A percentile compares a stretch with the other conserved stretches of the same genome.
phyloP scores from a whole-genome alignment of 2,888 invertebrate genomes.

The Lymantria monacha region DNA sequence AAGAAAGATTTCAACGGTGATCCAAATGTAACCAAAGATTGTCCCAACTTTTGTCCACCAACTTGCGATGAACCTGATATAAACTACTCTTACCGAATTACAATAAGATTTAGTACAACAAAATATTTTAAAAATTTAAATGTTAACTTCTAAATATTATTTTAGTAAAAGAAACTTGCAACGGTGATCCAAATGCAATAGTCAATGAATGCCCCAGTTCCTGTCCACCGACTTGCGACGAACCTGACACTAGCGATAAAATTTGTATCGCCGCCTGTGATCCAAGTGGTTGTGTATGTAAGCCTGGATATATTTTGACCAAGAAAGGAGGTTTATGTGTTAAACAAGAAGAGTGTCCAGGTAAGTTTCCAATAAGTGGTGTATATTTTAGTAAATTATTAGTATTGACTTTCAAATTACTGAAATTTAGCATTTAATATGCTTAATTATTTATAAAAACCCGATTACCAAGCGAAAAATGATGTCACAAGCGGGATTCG shows the following conservation, averaged over 20 bases:
- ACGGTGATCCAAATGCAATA: slow-evolving; percentile 1
- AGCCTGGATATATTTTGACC: background rate
- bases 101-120: too few species aligned
- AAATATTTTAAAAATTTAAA: too few species aligned
- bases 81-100: too few species aligned
- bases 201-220: background rate
- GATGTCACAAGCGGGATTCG: too few species aligned
- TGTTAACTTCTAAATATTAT: too few species aligned
- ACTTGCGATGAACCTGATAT: slow-evolving; percentile 1
- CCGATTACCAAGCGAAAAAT: too few species aligned
- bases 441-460: too few species aligned
- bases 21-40: background rate
- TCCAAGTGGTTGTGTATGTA: background rate
- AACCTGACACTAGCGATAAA: background rate
- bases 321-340: background rate
- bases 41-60: slow-evolving; percentile 3
- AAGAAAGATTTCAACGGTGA: background rate
- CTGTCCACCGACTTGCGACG: slow-evolving; percentile 5
- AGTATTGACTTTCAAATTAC: too few species aligned
- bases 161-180: background rate
- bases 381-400: too few species aligned
- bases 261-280: background rate
- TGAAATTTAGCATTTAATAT: too few species aligned
- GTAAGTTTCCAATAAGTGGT: background rate
- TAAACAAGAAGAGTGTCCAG: background rate